Evolutionary conservation across 2,888 invertebrate species (phyloP).

Genomic region (Teleogryllus oceanicus): DNA sequence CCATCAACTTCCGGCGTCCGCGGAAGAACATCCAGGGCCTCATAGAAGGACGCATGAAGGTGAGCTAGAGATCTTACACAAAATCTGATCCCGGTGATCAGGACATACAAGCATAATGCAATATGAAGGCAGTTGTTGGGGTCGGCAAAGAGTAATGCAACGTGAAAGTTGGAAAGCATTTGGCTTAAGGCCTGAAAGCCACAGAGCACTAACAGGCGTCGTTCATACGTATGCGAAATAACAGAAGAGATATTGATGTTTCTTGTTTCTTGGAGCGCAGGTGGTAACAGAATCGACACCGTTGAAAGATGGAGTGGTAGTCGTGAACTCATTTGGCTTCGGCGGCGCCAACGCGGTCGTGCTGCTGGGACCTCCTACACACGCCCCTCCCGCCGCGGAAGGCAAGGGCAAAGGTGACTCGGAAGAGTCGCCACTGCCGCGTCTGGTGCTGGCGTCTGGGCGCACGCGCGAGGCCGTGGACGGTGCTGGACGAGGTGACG

Average conservation of each 20-base stretch:
- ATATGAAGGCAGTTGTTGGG: too few species aligned
- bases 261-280: background rate
- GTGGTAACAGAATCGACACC: conserved; percentile 50
- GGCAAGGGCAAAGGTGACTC: conserved; percentile 46
- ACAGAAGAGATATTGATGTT: too few species aligned
- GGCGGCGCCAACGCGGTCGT: conserved; percentile 94
- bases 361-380: conserved; percentile 72
- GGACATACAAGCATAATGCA: too few species aligned
- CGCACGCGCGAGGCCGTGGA: conserved; percentile 78
- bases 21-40: conserved; percentile 45
- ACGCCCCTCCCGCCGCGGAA: conserved; percentile 47
- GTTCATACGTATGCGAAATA: too few species aligned
- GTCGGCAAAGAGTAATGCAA: too few species aligned
- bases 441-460: conserved; percentile 75
- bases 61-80: conserved; percentile 26
- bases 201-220: too few species aligned
- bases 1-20: conserved; percentile 54
- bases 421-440: conserved; percentile 56
- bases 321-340: conserved; percentile 95
- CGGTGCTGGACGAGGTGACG: conserved; percentile 59
- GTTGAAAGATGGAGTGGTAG: conserved; percentile 89
- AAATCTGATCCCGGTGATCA: too few species aligned
- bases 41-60: conserved; percentile 46
- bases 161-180: too few species aligned
- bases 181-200: too few species aligned